Percentiles rank a stretch among this genome's conserved stretches.
These are phyloP conservation scores for Microctonus aethiopoides DNA, from an alignment of 2,888 invertebrate species.

Conservation along the genomic window DNA sequence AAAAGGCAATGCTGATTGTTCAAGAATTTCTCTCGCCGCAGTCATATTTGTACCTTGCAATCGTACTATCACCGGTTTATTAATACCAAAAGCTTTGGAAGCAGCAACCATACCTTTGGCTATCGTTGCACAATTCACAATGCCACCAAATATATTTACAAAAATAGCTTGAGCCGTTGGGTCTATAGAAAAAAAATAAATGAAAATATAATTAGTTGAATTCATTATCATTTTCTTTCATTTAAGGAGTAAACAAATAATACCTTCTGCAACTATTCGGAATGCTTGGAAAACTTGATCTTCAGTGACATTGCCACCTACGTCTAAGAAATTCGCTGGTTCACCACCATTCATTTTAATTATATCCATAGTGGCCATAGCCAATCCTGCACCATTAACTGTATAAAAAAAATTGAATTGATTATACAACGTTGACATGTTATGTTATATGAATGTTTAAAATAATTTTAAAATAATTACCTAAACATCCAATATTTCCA, in stretches of 20 bases:
- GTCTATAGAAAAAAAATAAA: conserved; percentile 70
- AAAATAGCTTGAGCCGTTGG: conserved; percentile 92
- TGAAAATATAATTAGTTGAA: conserved; percentile 4
- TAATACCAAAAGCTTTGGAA: conserved; percentile 80
- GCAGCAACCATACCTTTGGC: conserved; percentile 96
- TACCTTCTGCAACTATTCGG: conserved; percentile 83
- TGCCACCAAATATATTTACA: conserved; percentile 99
- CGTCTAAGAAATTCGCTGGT: conserved; percentile 98
- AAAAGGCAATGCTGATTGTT: conserved; percentile 86
- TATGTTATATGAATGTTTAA: not conserved
- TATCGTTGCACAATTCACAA: conserved; percentile 97
- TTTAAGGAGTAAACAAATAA: not conserved
- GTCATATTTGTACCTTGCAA: conserved; percentile 91
- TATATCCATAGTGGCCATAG: conserved; percentile 99
- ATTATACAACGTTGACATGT: conserved; percentile 1
- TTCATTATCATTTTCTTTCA: not conserved
- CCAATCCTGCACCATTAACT: conserved; percentile 99
- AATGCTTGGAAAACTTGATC: conserved; percentile 94
- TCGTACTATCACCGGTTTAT: conserved; percentile 91
- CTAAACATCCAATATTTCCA: conserved; percentile 94
- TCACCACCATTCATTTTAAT: conserved; percentile 95
- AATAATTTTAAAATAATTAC: conserved; percentile 59
- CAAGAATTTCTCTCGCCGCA: conserved; percentile 84
- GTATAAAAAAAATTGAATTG: conserved; percentile 50
- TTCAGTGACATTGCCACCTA: conserved; percentile 96